phyloP scores from a whole-genome alignment of 2,113 vertebrate genomes.

The Hydrolagus affinis region DNA sequence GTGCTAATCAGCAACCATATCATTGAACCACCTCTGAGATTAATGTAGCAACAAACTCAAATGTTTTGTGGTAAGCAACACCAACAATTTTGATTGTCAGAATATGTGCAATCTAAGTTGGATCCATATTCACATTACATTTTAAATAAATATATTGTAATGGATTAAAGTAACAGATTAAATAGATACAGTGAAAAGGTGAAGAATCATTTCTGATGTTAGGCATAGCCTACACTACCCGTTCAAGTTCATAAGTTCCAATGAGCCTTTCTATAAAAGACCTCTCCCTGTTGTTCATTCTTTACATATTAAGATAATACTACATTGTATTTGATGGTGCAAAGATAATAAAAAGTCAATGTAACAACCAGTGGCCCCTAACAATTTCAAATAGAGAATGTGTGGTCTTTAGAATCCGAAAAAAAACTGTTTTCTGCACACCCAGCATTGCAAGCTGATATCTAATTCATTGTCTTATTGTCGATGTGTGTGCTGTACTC shows the following conservation, averaged over 20 bases:
- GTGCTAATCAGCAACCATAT: not conserved
- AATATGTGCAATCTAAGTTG: too few relatives aligned
- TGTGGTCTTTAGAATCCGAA: too few relatives aligned
- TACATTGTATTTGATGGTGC: not conserved
- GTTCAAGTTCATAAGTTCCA: not conserved
- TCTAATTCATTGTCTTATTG: not conserved
- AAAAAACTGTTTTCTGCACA: too few relatives aligned
- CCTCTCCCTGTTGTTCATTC: not conserved
- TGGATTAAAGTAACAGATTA: not conserved
- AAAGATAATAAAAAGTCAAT: not conserved
- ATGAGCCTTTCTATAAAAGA: not conserved
- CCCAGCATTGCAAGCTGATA: too few relatives aligned
- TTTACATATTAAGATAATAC: not conserved
- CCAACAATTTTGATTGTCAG: not conserved
- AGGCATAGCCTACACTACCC: not conserved
- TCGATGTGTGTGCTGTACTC: not conserved
- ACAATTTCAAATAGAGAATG: too few relatives aligned
- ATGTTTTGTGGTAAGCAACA: not conserved
- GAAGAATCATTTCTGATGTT: not conserved
- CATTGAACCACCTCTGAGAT: not conserved
- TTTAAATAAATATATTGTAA: not conserved
- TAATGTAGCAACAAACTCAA: not conserved
- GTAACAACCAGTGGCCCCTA: not conserved
- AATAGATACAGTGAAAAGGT: too few relatives aligned
- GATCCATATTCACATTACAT: not conserved